Evolutionary conservation across 2,113 vertebrate species (phyloP), one percentile per base, ranked within the genome.

Genomic region (Zapornia atra): DNA sequence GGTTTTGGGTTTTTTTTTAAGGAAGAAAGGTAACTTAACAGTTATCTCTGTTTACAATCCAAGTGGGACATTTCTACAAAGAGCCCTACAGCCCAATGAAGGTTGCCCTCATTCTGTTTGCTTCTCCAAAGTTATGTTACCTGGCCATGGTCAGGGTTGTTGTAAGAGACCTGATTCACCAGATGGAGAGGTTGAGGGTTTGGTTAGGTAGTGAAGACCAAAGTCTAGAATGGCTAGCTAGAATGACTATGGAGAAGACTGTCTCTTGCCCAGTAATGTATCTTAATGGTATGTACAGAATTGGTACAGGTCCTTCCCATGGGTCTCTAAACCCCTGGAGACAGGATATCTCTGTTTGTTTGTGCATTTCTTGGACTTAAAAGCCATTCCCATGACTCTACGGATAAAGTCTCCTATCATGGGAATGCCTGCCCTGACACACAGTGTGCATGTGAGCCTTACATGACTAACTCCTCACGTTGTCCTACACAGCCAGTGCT

Each of bases 271-370:
- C 50, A 38, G 29, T 34, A 71, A n/a, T 44, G 5, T 34, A 2
- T 46, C n/a, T 14, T 3, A 21, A 21, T 10, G 24, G 9, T 53
- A 26, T 5, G 3, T 7, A 21, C 11, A 44, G 63, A 25, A 54
- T n/a, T 31, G 44, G 31, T 64, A 8, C 24, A 57, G 51, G 25
- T 26, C 46, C 36, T 78, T 66, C 21, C 33, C 5, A 1, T 26
- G 36, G 34, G 9, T 40, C 15, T 29, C 5, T 21, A 44, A 5
- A 2, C 17, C 57, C 29, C 69, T 65, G n/a, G 18, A 73, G 33
- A 9, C 0, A 36, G n/a, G 36, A 14, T 5, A 10, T 16, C 20
- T 57, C 33, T 0, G 0, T 66, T 24, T 79, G 34, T 34, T 40
- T 76, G 20, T 29, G 53, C 15, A 4, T 31, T 36, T 57, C 1